Evolutionary conservation across 2,888 invertebrate genomes (phyloP).

Genomic region (Ceratothoa steindachneri): DNA sequence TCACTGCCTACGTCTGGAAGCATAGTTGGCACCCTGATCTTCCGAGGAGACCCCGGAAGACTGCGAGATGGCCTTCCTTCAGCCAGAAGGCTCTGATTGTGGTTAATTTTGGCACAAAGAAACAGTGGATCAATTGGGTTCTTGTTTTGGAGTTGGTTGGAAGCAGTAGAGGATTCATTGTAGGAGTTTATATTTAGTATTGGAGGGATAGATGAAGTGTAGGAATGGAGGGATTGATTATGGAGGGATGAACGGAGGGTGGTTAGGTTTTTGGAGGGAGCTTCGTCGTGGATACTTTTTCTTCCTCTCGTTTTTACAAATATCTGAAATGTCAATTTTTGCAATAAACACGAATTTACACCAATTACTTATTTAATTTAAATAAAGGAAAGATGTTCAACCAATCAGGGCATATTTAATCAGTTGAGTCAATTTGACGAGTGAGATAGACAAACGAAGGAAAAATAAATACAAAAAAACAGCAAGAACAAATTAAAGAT

Average conservation of each 20-base stretch:
- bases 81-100: conserved; percentile 20
- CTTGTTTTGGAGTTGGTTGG: background rate
- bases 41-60: conserved; percentile 45
- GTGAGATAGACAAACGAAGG: too few species aligned
- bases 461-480: too few species aligned
- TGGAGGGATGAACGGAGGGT: conserved; percentile 42
- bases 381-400: too few species aligned
- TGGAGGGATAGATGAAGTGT: conserved; percentile 35
- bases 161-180: conserved; percentile 10
- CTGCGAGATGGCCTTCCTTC: conserved; percentile 42
- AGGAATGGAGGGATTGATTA: conserved; percentile 41
- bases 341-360: too few species aligned
- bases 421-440: too few species aligned
- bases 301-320: conserved; percentile 18
- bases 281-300: conserved; percentile 25
- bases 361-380: too few species aligned
- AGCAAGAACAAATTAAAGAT: too few species aligned
- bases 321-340: background rate
- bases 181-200: background rate
- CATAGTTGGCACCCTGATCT: conserved; percentile 43
- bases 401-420: too few species aligned
- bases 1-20: conserved; percentile 43
- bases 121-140: conserved; percentile 25
- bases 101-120: conserved; percentile 35
- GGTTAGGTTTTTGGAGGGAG: conserved; percentile 25